Evolutionary conservation across 2,797 vertebrate genomes (phyloP).

Genomic region (Enteromius treurensis): DNA sequence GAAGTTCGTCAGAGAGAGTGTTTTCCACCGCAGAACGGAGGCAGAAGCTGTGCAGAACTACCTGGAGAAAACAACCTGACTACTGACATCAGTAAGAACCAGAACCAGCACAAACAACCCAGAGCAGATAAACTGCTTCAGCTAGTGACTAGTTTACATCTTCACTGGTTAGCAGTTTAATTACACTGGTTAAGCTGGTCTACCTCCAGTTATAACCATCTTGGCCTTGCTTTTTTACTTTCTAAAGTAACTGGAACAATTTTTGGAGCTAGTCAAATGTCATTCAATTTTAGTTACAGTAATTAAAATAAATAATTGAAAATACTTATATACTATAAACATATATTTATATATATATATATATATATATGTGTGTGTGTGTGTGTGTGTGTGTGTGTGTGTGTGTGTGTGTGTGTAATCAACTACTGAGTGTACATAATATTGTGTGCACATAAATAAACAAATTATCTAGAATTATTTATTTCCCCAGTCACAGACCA

Average conservation of each 20-base stretch:
- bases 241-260: too few species aligned
- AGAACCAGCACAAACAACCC: background rate
- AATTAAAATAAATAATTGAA: background rate
- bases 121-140: background rate
- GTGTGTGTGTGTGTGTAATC: background rate
- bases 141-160: background rate
- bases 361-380: too few species aligned
- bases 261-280: background rate
- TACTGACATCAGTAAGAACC: slow-evolving; percentile 80
- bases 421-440: too few species aligned
- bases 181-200: background rate
- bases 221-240: background rate
- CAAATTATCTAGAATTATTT: too few species aligned
- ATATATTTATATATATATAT: too few species aligned
- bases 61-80: slow-evolving; percentile 61
- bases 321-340: too few species aligned
- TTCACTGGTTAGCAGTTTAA: background rate
- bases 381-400: too few species aligned
- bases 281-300: background rate
- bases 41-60: slow-evolving; percentile 76
- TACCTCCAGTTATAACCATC: background rate
- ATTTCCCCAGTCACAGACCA: background rate
- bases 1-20: slow-evolving; percentile 80
- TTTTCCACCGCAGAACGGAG: slow-evolving; percentile 79
- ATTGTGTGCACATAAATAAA: too few species aligned